Conservation (phyloP, 1,140 invertebrate genomes). For the Trypoxylus dichotomus region DNA sequence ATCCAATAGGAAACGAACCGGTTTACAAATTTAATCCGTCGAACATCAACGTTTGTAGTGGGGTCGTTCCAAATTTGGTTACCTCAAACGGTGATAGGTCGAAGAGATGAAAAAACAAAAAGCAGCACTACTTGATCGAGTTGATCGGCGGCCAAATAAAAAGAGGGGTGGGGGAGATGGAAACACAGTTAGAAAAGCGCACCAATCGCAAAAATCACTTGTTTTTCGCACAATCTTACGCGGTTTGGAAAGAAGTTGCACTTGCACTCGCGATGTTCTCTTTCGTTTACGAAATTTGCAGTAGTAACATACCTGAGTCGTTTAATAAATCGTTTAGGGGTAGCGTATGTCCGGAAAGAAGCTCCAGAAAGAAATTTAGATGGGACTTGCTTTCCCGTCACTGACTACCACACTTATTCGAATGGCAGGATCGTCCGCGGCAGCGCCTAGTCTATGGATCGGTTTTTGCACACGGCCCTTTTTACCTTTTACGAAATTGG, state of each 20-base stretch:
- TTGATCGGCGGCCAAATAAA: neutral
- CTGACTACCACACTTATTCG: slow-evolving; percentile 54
- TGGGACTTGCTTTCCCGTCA: slow-evolving; percentile 48
- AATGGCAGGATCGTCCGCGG: slow-evolving; percentile 43
- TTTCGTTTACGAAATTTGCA: neutral
- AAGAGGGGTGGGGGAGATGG: neutral
- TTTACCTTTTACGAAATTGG: slow-evolving; percentile 10
- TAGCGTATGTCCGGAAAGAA: slow-evolving; percentile 46
- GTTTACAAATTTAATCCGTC: too few species aligned
- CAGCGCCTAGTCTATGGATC: slow-evolving; percentile 51
- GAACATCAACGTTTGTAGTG: neutral
- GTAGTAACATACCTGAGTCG: slow-evolving; percentile 41
- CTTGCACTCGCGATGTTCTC: neutral
- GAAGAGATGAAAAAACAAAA: slow-evolving; percentile 20
- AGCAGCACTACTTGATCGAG: neutral
- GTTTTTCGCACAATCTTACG: neutral
- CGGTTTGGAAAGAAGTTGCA: neutral
- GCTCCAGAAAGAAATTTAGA: slow-evolving; percentile 34
- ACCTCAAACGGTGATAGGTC: slow-evolving; percentile 27
- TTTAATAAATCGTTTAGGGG: slow-evolving; percentile 34
- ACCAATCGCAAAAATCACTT: neutral
- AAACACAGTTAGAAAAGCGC: neutral
- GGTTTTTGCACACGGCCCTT: slow-evolving; percentile 53
- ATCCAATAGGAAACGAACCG: too few species aligned
- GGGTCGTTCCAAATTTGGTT: slow-evolving; percentile 29